Conservation (phyloP, 1,140 invertebrate genomes). For the Drosophila malerkotliana region DNA sequence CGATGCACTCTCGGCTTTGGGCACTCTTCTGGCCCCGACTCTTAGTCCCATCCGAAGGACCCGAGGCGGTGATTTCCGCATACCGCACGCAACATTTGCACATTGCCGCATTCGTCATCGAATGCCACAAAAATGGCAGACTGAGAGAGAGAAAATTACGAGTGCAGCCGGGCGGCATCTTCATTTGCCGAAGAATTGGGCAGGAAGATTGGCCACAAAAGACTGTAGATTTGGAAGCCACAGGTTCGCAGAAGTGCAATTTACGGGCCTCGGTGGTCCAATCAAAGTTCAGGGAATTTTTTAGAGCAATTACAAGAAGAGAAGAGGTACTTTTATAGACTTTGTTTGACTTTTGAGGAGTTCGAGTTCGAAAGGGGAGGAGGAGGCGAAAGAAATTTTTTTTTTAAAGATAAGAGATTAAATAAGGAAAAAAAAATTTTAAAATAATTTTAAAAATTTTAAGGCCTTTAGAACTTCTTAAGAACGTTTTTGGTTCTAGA, state of each 20-base stretch:
- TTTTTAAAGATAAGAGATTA: too few species aligned
- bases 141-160: not conserved
- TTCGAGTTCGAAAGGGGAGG: too few species aligned
- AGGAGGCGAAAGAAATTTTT: too few species aligned
- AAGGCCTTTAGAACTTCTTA: too few species aligned
- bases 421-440: too few species aligned
- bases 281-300: not conserved
- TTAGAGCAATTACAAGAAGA: not conserved
- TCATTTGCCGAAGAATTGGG: not conserved
- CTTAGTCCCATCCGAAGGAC: not conserved
- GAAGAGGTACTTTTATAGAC: not conserved
- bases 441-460: too few species aligned
- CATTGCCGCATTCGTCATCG: constrained; percentile 29
- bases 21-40: constrained; percentile 3
- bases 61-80: constrained; percentile 65
- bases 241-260: not conserved
- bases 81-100: constrained; percentile 49
- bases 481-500: too few species aligned
- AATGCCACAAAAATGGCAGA: not conserved
- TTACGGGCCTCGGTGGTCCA: not conserved
- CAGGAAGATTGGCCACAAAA: not conserved
- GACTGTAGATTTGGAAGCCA: not conserved
- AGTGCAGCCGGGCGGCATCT: not conserved
- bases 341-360: too few species aligned
- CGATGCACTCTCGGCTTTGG: constrained; percentile 9